phyloP scores from a whole-genome alignment of 2,113 vertebrate species.

The Serilophus lunatus region DNA sequence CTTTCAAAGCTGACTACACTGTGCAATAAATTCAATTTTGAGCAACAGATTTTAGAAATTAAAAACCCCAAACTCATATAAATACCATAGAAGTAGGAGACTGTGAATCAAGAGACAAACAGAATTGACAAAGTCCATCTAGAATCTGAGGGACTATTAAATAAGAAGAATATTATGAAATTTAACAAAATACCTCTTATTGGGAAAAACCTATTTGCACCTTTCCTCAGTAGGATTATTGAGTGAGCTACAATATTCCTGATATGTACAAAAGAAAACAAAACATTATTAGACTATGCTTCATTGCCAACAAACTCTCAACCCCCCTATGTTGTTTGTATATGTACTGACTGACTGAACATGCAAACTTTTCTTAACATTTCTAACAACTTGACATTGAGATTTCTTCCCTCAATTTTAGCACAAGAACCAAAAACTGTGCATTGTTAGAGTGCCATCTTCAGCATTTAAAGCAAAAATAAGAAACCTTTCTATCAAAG shows the following conservation, averaged over 20 bases:
- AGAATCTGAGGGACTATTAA: background rate
- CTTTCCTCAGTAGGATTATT: background rate
- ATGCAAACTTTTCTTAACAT: background rate
- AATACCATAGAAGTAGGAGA: background rate
- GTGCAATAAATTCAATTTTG: background rate
- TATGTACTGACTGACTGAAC: background rate
- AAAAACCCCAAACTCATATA: background rate
- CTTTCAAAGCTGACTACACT: background rate
- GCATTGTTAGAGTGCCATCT: conserved; percentile 3
- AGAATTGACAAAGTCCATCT: background rate
- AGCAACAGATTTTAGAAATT: background rate
- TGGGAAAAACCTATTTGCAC: background rate
- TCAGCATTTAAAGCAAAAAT: conserved; percentile 9
- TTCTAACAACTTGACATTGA: background rate
- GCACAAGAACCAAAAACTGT: background rate
- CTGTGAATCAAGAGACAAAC: background rate
- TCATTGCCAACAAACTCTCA: background rate
- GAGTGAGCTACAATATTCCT: background rate
- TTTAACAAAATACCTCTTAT: background rate
- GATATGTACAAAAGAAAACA: background rate
- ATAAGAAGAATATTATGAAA: background rate
- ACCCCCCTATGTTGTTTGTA: background rate
- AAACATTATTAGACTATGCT: background rate
- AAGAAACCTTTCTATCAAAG: background rate
- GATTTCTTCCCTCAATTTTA: background rate